Base-by-base conservation (phyloP, 2,888 invertebrate genomes). In the Drosophila recens region DNA sequence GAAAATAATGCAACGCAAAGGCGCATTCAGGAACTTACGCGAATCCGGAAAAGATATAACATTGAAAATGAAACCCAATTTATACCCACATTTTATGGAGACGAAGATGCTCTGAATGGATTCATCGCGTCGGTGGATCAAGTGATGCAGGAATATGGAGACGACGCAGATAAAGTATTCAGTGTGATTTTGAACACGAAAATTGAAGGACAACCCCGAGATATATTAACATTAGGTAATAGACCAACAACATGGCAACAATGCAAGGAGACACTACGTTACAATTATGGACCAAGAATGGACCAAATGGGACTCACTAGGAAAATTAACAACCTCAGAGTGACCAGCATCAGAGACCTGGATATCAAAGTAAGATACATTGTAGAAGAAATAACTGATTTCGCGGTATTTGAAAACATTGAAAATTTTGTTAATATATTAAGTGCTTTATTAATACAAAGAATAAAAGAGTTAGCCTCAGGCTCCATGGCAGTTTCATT, bases 131-230 rank as follows among this genome's bases (percentile, higher is more conserved):
- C 40, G 40, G n/a, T 40, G 40, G 40, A 15, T 13, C 15, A 15
- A 40, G 40, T 40, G 1, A 49, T 49, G 34, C 33, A 33, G 15
- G 34, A 49, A 13, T 49, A 49, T 11, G 33, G 34, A 49, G 27
- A 34, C 49, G 27, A 15, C 15, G 49, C 49, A 27, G n/a, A 49
- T 27, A n/a, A 27, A 49, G 38, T 38, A n/a, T 49, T 23, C 23
- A 23, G 23, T 23, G 23, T 4, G 23, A 23, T 23, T 4, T 23
- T 23, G 2, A 23, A 23, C 23, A 23, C 23, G 4, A 23, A 49
- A 49, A 34, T 49, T 15, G 15, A 49, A 49, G 48, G 6, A 30
- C 30, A 38, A 38, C 33, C 30, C 8, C 11, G 48, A 30, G 13
- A n/a, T 34, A 1, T 34, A 8, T 10, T 34, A 10, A 34, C 9